A percentile compares a stretch with the other conserved stretches of the same genome.
These are phyloP conservation scores for Rhombomys opimus DNA, from an alignment of 2,113 vertebrate species.

Conservation along the genomic window DNA sequence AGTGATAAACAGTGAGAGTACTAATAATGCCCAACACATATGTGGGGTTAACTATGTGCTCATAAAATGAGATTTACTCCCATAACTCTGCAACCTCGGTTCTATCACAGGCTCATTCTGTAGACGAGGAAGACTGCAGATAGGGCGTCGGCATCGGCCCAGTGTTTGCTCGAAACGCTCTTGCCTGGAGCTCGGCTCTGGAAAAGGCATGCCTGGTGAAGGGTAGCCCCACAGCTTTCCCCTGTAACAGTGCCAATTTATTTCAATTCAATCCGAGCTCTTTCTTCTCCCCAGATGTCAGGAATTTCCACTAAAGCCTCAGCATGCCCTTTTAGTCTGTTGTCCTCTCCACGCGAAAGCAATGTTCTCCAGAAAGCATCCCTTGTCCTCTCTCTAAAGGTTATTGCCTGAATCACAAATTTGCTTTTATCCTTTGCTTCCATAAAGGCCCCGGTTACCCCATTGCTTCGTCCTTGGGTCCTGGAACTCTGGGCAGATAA, in stretches of 20 bases:
- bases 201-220: not conserved
- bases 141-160: not conserved
- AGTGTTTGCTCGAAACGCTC: not conserved
- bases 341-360: not conserved
- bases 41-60: not conserved
- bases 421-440: constrained; percentile 65
- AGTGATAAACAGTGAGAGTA: not conserved
- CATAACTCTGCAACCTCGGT: not conserved
- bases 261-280: constrained; percentile 26
- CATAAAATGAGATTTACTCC: not conserved
- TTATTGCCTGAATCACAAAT: constrained; percentile 67
- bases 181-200: not conserved
- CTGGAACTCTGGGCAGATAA: not conserved
- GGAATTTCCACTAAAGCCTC: constrained; percentile 7
- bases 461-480: constrained; percentile 5
- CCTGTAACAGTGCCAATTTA: not conserved
- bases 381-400: constrained; percentile 56
- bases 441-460: constrained; percentile 48
- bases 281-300: constrained; percentile 19
- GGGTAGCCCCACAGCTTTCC: not conserved
- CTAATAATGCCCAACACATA: not conserved
- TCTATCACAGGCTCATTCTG: not conserved
- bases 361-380: constrained; percentile 42
- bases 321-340: not conserved
- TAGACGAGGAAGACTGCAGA: constrained; percentile 1